Conservation (phyloP, 2,888 invertebrate genomes). For the Leptopterna dolabrata region DNA sequence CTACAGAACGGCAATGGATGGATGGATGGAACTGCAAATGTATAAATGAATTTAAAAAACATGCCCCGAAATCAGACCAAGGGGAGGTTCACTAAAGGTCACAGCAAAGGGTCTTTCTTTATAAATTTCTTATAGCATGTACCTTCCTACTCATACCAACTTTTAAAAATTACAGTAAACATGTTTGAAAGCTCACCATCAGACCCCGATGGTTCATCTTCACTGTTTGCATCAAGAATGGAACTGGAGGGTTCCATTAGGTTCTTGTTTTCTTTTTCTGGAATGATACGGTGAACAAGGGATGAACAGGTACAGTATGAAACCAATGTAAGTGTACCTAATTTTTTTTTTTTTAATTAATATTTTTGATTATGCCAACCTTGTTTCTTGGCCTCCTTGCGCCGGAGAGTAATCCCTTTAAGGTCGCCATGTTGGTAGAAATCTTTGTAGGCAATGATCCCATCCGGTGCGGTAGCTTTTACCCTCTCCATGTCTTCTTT, state of each 20-base stretch:
- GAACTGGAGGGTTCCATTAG: neutral
- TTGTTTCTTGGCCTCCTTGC: neutral
- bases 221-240: neutral
- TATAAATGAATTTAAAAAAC: no score
- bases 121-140: no score
- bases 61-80: no score
- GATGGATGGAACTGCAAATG: no score
- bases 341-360: no score
- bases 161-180: no score
- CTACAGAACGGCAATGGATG: no score
- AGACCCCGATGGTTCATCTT: neutral
- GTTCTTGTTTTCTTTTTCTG: neutral
- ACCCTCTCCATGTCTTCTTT: neutral
- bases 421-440: neutral
- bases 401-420: neutral
- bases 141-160: no score
- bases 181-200: neutral
- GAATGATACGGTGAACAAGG: neutral
- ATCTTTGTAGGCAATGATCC: conserved; percentile 12
- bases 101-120: no score
- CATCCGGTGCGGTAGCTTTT: neutral
- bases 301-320: no score
- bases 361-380: neutral
- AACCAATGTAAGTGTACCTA: no score
- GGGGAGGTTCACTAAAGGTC: no score